Base-by-base conservation (phyloP, 2,888 invertebrate genomes). In the Acrobasis suavella region DNA sequence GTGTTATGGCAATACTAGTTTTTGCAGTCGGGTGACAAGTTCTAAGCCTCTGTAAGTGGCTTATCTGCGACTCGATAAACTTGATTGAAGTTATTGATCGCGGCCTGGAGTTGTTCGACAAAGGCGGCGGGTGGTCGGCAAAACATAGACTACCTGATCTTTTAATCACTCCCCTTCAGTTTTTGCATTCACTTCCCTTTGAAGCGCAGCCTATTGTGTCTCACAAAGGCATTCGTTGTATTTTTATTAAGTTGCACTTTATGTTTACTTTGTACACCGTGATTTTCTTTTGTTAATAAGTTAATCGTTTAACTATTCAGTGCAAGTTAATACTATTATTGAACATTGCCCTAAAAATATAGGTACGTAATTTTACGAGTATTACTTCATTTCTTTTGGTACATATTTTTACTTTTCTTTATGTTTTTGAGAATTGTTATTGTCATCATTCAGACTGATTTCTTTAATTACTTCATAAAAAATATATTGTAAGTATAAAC, bases 71-170 rank as follows among this genome's bases (percentile, higher is more conserved):
- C 12, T 64, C 46, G 46, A 46, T 46, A 46, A 46, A 46, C 46
- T 46, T 54, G 58, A 64, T 62, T 50, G 54, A 14, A n/a, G 50
- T 60, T 49, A 52, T 52, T 60, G 63, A 49, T 62, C 61, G 39
- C 51, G 51, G 39, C 17, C 15, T 9, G 15, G 10, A 39, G 17
- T 60, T 14, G 63, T 59, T 58, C 62, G 67, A 64, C 73, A 65
- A 49, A 37, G 64, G 68, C 69, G 78, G 78, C 74, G 79, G 79
- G 74, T 74, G 64, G 66, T 61, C 64, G 17, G 68, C 70, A 65
- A 68, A 71, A 71, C 70, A 72, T 71, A 72, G 77, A 70, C 81
- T 86, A 86, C 86, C 86, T 86, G 86, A 82, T 83, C 77, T 81
- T 81, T 82, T 83, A 84, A 84, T 86, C 83, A 81, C 77, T 72